Conservation (phyloP, 2,888 invertebrate genomes). For the Pristionchus japonicus region DNA sequence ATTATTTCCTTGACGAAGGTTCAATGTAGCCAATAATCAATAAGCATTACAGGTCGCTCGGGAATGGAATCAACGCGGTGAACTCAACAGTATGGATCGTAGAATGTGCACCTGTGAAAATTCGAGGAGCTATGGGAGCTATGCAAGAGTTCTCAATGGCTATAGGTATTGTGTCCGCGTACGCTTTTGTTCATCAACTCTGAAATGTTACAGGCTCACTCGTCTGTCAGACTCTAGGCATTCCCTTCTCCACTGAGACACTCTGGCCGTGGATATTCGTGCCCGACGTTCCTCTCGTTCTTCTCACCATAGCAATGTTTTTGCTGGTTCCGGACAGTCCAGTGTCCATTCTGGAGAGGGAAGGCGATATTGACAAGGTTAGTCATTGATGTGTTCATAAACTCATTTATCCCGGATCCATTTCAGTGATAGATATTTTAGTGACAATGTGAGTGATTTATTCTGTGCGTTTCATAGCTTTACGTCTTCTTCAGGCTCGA, state of each 20-base stretch:
- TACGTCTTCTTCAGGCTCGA: conserved; percentile 50
- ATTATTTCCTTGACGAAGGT: no score
- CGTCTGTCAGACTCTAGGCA: conserved; percentile 56
- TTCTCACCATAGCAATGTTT: neutral
- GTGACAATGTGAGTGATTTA: no score
- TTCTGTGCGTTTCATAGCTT: neutral
- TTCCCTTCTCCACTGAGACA: conserved; percentile 58
- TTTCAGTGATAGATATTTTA: no score
- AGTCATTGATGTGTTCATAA: neutral
- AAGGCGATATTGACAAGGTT: neutral
- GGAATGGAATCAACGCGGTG: conserved; percentile 63
- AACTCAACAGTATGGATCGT: conserved; percentile 67
- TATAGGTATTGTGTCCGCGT: no score
- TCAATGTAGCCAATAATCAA: no score
- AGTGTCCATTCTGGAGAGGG: neutral
- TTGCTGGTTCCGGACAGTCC: neutral
- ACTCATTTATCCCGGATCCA: no score
- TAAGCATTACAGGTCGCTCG: conserved; percentile 50
- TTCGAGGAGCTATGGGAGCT: conserved; percentile 61
- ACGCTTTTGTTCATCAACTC: neutral
- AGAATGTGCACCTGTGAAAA: conserved; percentile 62
- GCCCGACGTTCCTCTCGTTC: conserved; percentile 47
- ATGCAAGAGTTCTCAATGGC: conserved; percentile 67
- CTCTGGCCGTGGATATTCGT: conserved; percentile 61
- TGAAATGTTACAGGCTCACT: conserved; percentile 49